These are phyloP conservation scores for Eleginops maclovinus DNA, from an alignment of 2,113 vertebrate genomes.

Conservation along the genomic window DNA sequence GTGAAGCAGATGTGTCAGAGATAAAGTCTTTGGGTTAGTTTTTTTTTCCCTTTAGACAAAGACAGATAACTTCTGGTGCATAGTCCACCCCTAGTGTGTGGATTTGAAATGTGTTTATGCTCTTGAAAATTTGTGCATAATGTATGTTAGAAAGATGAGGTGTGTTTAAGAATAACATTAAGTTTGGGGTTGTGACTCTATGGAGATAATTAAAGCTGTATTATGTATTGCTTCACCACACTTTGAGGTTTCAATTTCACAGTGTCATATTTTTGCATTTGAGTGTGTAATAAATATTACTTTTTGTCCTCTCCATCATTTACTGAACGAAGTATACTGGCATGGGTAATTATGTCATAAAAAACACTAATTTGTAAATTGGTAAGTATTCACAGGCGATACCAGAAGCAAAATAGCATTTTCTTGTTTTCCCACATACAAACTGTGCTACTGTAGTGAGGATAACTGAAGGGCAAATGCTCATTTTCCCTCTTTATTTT, in stretches of 20 bases:
- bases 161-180: conserved; percentile 7
- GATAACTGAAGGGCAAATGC: conserved; percentile 4
- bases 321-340: neutral
- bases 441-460: neutral
- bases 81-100: conserved; percentile 12
- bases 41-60: conserved; percentile 30
- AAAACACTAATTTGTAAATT: neutral
- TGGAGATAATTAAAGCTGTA: neutral
- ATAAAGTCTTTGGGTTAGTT: conserved; percentile 50
- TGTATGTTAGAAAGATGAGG: conserved; percentile 20
- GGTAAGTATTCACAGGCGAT: neutral
- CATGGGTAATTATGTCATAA: neutral
- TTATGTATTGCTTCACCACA: neutral
- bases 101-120: conserved; percentile 30
- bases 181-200: neutral
- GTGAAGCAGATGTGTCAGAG: conserved; percentile 71
- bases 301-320: neutral
- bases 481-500: neutral
- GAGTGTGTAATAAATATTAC: neutral
- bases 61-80: conserved; percentile 35
- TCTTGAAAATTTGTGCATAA: conserved; percentile 16
- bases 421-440: neutral
- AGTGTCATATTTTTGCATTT: neutral
- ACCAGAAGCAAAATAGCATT: neutral
- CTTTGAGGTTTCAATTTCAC: too few relatives aligned